Percentiles rank a stretch among this genome's conserved stretches.
These are phyloP conservation scores for Sebastes fasciatus DNA, from an alignment of 2,113 vertebrate species.

Conservation along the genomic window DNA sequence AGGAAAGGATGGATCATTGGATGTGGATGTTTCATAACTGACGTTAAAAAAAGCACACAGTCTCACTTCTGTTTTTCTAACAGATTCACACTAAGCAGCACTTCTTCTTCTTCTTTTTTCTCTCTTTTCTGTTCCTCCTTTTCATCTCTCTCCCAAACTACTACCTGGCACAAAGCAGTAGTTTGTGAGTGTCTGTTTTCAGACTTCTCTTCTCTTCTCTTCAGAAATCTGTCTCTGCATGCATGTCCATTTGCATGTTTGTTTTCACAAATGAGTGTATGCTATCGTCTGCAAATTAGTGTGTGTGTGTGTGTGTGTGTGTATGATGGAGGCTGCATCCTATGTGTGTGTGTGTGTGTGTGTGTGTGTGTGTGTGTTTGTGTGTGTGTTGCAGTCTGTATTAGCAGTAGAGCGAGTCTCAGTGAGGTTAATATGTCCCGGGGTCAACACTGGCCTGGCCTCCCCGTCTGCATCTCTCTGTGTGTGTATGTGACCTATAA, in stretches of 20 bases:
- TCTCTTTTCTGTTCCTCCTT: neutral
- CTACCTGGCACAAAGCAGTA: neutral
- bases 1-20: neutral
- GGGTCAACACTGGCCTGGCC: neutral
- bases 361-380: neutral
- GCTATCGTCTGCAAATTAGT: neutral
- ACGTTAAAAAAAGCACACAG: neutral
- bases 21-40: neutral
- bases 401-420: slow-evolving; percentile 5
- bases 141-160: neutral
- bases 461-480: neutral
- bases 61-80: neutral
- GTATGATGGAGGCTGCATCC: neutral
- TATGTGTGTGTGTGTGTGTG: neutral
- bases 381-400: slow-evolving; percentile 10
- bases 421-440: slow-evolving; percentile 32
- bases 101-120: neutral
- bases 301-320: neutral
- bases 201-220: no score
- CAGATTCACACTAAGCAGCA: no score
- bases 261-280: neutral
- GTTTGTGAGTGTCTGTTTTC: neutral
- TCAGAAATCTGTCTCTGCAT: neutral
- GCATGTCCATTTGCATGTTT: neutral
- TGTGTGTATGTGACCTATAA: neutral